Conservation (phyloP, 2,113 vertebrate species). For the Eolophus roseicapilla region DNA sequence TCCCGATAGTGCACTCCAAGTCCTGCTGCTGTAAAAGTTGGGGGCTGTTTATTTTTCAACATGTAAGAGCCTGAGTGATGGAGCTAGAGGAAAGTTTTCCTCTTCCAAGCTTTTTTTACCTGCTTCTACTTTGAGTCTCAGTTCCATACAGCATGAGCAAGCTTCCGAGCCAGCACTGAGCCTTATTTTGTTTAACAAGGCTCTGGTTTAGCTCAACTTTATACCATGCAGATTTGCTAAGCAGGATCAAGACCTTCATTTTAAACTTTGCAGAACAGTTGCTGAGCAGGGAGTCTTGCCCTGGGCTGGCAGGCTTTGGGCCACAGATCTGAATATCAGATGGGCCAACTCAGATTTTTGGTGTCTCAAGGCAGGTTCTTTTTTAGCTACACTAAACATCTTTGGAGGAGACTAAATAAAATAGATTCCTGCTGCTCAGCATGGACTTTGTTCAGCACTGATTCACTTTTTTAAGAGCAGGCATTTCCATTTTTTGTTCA, state of each 20-base stretch:
- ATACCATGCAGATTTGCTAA: constrained; percentile 13
- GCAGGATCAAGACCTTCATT: constrained; percentile 18
- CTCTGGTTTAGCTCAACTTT: constrained; percentile 63
- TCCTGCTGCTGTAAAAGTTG: constrained; percentile 1
- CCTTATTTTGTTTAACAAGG: constrained; percentile 54
- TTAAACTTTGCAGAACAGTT: not conserved
- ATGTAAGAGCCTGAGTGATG: not conserved
- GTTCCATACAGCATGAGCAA: not conserved
- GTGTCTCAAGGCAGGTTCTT: not conserved
- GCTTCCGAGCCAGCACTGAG: not conserved
- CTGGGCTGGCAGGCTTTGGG: not conserved
- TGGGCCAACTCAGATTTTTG: not conserved
- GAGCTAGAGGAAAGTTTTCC: not conserved
- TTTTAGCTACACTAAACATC: not conserved
- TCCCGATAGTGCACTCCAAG: not conserved
- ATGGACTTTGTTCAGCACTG: not conserved
- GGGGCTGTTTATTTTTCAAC: constrained; percentile 37
- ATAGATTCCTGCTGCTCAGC: not conserved
- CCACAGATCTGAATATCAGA: not conserved
- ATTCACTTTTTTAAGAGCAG: not conserved
- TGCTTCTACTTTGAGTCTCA: not conserved
- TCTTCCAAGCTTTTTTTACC: not conserved
- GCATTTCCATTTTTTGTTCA: not conserved
- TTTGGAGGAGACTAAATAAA: not conserved
- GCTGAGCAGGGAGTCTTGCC: not conserved